A percentile compares a stretch with the other conserved stretches of the same genome.
Conservation (phyloP, 2,888 invertebrate species). For the Heteropelma amictum region DNA sequence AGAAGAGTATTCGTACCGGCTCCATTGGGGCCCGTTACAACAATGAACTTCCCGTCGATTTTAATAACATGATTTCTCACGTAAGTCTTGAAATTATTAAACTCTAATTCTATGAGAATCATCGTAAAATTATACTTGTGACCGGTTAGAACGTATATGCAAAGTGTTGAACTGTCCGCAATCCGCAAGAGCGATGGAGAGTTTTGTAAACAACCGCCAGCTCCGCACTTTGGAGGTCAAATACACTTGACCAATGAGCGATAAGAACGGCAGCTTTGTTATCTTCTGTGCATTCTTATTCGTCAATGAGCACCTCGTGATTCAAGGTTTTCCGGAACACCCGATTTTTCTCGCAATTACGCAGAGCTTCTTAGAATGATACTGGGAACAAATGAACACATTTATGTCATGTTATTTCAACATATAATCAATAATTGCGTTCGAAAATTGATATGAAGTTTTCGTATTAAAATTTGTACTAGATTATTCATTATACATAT, state of each 20-base stretch:
- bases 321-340: not conserved
- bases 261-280: not conserved
- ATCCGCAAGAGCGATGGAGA: not conserved
- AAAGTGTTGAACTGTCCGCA: too few species aligned
- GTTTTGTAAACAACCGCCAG: not conserved
- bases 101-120: constrained; percentile 91
- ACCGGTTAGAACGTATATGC: not conserved
- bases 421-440: not conserved
- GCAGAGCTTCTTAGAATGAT: not conserved
- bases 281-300: not conserved
- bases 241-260: not conserved
- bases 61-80: constrained; percentile 92
- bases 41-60: constrained; percentile 94
- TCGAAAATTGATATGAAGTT: too few species aligned
- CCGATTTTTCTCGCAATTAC: not conserved
- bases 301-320: not conserved
- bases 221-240: too few species aligned
- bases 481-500: too few species aligned
- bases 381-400: not conserved
- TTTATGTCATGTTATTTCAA: not conserved
- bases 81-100: constrained; percentile 99
- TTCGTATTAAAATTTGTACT: too few species aligned
- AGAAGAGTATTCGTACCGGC: constrained; percentile 83
- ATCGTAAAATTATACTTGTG: constrained; percentile 74
- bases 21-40: constrained; percentile 98